Evolutionary conservation across 2,888 invertebrate genomes (phyloP), one percentile per base, ranked within the genome.

Genomic region (Metacarcinus magister): DNA sequence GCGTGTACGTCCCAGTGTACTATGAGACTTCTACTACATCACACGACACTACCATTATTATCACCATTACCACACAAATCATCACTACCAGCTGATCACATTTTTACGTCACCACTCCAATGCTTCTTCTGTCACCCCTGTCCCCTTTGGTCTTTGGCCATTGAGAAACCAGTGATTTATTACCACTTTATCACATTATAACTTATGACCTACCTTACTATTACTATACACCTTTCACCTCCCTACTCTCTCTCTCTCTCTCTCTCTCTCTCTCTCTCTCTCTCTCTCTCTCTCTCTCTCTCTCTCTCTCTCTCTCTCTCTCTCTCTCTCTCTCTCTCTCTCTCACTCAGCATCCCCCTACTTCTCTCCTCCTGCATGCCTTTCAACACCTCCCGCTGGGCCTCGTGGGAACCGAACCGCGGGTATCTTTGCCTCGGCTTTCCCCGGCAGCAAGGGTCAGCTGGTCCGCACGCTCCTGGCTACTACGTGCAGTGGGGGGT

Each of bases 281-380:
- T 43, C 46, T 46, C 91, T 91, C 91, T 43, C 46, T 43, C 91
- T 91, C 91, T 89, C 43, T 43, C 91, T 91, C 60, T 43, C 91
- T 91, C 43, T 91, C 91, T 44, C 46, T 46, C 91, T 91, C 91
- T 46, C 43, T n/a, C 91, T 91, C 92, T 44, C 32, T 92, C 16
- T 32, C 16, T 60, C 54, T 28, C 28, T 13, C 39, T 16, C 60
- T 32, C 54, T 54, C 32, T 39, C 32, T 39, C 60, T 2, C 16
- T n/a, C 28, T 32, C 48, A 13, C 23, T 5, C 28, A 92, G 48
- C 28, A 1, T 19, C 4, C 92, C 46, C 4, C 19, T 19, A 28
- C 13, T 16, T 28, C 5, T n/a, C 28, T 28, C 28, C 75, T 75
- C 28, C 28, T 75, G 87, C 87, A 87, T 87, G 39, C 87, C 87